Percentiles rank a stretch among this genome's conserved stretches.
Conservation (phyloP, 1,140 invertebrate genomes). For the Mycetomoellerius zeteki region DNA sequence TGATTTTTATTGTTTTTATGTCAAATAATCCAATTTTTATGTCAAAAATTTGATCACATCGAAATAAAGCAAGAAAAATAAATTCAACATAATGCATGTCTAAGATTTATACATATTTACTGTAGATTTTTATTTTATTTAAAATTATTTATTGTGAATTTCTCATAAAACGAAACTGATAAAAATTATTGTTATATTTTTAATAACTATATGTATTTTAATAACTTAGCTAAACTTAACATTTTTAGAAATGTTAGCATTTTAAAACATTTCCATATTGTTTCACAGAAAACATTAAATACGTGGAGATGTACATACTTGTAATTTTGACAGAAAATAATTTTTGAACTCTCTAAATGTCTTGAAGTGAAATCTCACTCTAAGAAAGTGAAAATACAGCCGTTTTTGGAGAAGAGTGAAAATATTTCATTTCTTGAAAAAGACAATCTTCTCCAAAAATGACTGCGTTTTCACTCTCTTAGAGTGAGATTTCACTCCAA, state of each 20-base stretch:
- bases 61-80: not conserved
- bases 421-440: no score
- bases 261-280: not conserved
- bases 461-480: no score
- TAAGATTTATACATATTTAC: not conserved
- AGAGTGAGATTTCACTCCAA: no score
- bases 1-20: conserved; percentile 24
- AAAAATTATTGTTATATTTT: no score
- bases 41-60: not conserved
- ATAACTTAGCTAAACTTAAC: not conserved
- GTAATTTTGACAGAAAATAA: conserved; percentile 2
- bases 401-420: no score
- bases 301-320: not conserved
- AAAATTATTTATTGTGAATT: no score
- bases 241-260: not conserved
- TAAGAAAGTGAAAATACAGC: no score
- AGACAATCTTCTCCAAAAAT: no score
- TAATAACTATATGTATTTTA: not conserved
- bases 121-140: not conserved
- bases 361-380: no score
- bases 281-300: not conserved
- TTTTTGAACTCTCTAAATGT: not conserved
- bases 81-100: not conserved
- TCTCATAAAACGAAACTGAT: no score
- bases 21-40: no score